Conservation (phyloP, 2,113 vertebrate species). For the Sigmodon hispidus region DNA sequence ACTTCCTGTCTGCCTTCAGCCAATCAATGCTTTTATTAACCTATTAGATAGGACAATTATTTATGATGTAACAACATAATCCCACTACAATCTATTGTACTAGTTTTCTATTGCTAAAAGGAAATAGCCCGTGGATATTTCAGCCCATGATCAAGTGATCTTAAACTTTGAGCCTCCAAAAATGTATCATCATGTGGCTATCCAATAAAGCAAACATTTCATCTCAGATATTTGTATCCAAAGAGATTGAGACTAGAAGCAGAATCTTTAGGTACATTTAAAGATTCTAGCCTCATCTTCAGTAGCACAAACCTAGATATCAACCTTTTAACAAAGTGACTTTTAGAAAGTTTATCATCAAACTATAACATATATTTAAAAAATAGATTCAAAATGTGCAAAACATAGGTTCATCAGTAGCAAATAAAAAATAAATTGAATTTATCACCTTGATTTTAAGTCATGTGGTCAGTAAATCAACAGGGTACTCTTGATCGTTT, state of each 20-base stretch:
- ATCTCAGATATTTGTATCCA: not conserved
- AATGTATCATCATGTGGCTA: not conserved
- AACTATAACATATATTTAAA: not conserved
- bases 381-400: not conserved
- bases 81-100: no score
- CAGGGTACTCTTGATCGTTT: not conserved
- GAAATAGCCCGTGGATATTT: not conserved
- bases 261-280: not conserved
- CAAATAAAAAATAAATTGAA: not conserved
- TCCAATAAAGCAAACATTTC: not conserved
- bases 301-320: not conserved
- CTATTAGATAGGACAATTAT: no score
- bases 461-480: not conserved
- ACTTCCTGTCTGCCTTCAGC: no score
- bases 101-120: not conserved
- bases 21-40: no score
- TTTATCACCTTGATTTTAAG: not conserved
- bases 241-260: not conserved
- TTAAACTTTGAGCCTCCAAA: not conserved
- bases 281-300: not conserved
- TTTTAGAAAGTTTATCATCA: not conserved
- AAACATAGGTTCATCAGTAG: not conserved
- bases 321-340: not conserved
- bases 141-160: not conserved
- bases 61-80: no score